Evolutionary conservation across 2,113 vertebrate genomes (phyloP).

Genomic region (Morone chrysops): DNA sequence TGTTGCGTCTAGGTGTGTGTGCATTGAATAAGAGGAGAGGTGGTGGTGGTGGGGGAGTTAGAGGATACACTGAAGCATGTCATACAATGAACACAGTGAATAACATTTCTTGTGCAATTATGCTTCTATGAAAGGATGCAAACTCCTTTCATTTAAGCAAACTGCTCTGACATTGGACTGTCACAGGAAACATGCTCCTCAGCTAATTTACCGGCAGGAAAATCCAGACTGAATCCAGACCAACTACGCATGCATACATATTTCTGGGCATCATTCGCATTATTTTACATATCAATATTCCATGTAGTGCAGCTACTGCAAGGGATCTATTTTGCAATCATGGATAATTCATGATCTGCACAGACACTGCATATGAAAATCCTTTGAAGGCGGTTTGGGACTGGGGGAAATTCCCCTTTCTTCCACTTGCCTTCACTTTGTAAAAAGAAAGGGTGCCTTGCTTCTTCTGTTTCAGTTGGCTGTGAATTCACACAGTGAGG

Average conservation of each 20-base stretch:
- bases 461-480: conserved; percentile 38
- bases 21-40: not conserved
- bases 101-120: conserved; percentile 10
- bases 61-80: not conserved
- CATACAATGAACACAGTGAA: not conserved
- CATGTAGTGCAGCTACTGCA: conserved; percentile 50
- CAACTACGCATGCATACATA: conserved; percentile 32
- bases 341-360: conserved; percentile 76
- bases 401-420: conserved; percentile 35
- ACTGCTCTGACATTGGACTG: conserved; percentile 25
- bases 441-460: not conserved
- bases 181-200: conserved; percentile 32
- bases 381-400: conserved; percentile 61
- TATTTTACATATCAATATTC: conserved; percentile 76
- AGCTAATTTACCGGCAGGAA: conserved; percentile 26
- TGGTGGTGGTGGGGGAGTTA: not conserved
- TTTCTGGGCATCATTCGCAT: conserved; percentile 68
- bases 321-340: conserved; percentile 67
- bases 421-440: conserved; percentile 42
- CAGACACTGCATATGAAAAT: conserved; percentile 61
- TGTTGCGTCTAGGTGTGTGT: not conserved
- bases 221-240: conserved; percentile 40
- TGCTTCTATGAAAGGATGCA: conserved; percentile 5
- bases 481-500: conserved; percentile 27
- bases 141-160: conserved; percentile 22